Evolutionary conservation across 2,797 vertebrate genomes (phyloP).

Genomic region (Cichlasoma orientale): DNA sequence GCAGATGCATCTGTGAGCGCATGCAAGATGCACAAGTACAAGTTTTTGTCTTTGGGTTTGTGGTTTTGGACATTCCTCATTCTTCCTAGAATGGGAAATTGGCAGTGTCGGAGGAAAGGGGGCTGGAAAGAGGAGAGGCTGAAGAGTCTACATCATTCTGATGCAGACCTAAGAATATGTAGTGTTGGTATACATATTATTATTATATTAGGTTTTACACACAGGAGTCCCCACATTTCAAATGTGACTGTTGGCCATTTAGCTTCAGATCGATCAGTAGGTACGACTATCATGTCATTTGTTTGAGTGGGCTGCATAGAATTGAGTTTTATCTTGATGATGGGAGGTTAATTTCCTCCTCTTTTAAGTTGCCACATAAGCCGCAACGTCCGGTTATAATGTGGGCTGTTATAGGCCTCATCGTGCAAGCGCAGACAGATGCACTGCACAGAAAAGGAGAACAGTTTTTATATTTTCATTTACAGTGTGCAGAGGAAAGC

Average conservation of each 20-base stretch:
- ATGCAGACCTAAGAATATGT: not conserved
- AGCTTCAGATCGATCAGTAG: not conserved
- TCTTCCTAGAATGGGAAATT: no score
- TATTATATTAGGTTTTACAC: not conserved
- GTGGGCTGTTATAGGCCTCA: accelerated
- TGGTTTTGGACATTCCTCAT: no score
- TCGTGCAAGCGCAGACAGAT: not conserved
- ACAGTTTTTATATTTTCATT: not conserved
- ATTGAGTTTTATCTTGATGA: not conserved
- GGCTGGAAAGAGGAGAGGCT: no score
- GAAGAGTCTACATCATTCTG: no score
- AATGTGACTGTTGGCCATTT: not conserved
- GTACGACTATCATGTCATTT: not conserved
- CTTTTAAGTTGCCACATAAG: not conserved
- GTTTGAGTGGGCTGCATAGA: not conserved
- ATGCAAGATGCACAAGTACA: no score
- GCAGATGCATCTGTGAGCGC: no score
- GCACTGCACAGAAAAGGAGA: no score
- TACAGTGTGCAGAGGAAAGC: not conserved
- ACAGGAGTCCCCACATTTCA: not conserved
- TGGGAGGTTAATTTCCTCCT: not conserved
- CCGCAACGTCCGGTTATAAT: accelerated
- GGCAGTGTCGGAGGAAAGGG: no score
- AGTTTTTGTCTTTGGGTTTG: no score
- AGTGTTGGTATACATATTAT: not conserved